These are phyloP conservation scores for Nemoura dubitans DNA, from an alignment of 2,888 invertebrate species.

Conservation along the genomic window DNA sequence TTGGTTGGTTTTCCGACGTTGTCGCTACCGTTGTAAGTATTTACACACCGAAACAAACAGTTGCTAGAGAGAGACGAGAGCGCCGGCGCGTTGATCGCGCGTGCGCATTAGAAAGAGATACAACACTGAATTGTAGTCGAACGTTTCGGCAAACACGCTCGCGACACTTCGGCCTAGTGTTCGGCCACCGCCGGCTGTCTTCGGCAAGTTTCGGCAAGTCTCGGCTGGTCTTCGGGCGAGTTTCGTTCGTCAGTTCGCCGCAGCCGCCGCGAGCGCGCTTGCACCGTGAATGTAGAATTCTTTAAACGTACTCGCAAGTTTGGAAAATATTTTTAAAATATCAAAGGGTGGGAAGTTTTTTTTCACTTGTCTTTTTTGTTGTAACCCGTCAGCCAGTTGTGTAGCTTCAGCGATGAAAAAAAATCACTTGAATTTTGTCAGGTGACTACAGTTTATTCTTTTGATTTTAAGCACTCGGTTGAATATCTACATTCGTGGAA, in stretches of 20 bases:
- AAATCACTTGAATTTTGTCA: background rate
- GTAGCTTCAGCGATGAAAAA: background rate
- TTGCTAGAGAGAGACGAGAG: background rate
- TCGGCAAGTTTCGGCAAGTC: background rate
- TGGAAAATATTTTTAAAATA: background rate
- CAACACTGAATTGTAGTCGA: background rate
- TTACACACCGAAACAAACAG: constrained; percentile 3
- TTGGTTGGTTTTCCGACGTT: background rate
- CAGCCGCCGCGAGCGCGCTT: background rate
- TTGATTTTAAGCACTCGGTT: background rate
- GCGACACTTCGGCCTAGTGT: background rate
- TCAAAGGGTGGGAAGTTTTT: background rate
- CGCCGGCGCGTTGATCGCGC: too few species aligned
- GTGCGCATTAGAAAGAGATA: background rate
- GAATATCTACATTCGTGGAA: background rate
- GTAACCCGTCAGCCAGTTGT: background rate
- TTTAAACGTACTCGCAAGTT: background rate
- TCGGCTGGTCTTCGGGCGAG: background rate
- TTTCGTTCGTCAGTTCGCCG: background rate
- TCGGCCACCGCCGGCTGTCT: background rate
- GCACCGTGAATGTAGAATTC: background rate
- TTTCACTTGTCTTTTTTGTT: background rate
- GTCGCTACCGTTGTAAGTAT: background rate
- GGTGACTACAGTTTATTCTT: background rate
- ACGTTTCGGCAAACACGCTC: background rate